Evolutionary conservation across 2,888 invertebrate genomes (phyloP), one percentile per base, ranked within the genome.

Genomic region (Scaptomyza tumidula): DNA sequence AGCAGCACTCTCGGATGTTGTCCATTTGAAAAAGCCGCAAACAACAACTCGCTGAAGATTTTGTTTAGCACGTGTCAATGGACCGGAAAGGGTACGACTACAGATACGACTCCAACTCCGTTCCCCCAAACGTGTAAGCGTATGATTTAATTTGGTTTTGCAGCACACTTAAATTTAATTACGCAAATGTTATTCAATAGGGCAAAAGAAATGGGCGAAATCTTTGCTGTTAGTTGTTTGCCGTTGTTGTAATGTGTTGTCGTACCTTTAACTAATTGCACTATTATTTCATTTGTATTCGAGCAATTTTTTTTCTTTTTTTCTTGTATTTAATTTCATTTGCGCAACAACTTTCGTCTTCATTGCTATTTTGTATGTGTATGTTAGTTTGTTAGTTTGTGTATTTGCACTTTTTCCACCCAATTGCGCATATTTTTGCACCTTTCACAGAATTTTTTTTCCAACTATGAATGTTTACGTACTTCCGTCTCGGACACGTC

Each of bases 261-360:
- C 71, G 43, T 27, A 24, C 54, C 66, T 55, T 48, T 59, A 72
- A 75, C 87, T 84, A 85, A 85, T 88, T 88, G 81, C 77, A 75
- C 71, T 73, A 79, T 88, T 81, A 88, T 77, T 86, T 78, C 79
- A 84, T 65, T 77, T 83, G 75, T 68, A 66, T 45, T 64, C 70
- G 71, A 65, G 67, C 39, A 0, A 74, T 67, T 88, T 81, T 73
- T 78, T 72, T 2, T 37, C 6, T 24, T 24, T 24, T 11, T 5
- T 2, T 9, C 2, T 6, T 27, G 4, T 27, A 11, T 77, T 67
- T 71, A 75, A 88, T 88, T 87, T 74, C 61, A 76, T 84, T 86
- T 86, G 77, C 77, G 79, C 85, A 85, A 87, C 85, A 77, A 86
- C 89, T 85, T 85, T 85, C 89, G 77, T 86, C 89, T 85, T 88